These are phyloP conservation scores for Astropecten irregularis DNA, from an alignment of 53 echinoderm and acorn worm genomes.

Conservation along the genomic window DNA sequence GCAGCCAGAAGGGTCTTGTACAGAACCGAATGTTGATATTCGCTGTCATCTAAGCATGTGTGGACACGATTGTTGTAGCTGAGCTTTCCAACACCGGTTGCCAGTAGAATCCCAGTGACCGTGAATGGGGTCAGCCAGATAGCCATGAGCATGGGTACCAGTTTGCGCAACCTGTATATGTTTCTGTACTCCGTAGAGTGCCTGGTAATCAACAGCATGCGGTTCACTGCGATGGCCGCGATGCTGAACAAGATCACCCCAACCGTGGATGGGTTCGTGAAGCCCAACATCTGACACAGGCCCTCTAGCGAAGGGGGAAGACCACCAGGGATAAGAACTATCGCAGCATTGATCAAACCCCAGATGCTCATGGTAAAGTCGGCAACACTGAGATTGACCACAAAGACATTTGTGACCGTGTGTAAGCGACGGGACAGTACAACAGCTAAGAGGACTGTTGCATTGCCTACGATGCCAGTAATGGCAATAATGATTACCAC, in stretches of 20 bases:
- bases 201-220: slow-evolving; percentile 31
- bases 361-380: slow-evolving; percentile 24
- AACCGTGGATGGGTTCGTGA: background rate
- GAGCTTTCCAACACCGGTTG: background rate
- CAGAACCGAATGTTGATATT: background rate
- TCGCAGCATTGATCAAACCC: background rate
- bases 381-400: too few species aligned
- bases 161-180: background rate
- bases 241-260: slow-evolving; percentile 30
- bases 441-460: slow-evolving; percentile 23
- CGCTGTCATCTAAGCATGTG: slow-evolving; percentile 26
- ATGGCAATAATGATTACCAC: background rate
- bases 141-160: background rate
- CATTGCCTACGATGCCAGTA: slow-evolving; percentile 17
- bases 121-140: slow-evolving; percentile 6
- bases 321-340: background rate
- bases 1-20: slow-evolving; percentile 28
- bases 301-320: slow-evolving; percentile 7
- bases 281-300: background rate
- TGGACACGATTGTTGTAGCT: slow-evolving; percentile 27
- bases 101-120: background rate
- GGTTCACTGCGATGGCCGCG: slow-evolving; percentile 24
- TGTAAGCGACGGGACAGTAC: slow-evolving; percentile 21
- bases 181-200: slow-evolving; percentile 5
- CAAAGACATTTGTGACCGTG: slow-evolving; percentile 32